Percentiles rank a stretch among this genome's conserved stretches.
phyloP scores from a whole-genome alignment of 2,797 vertebrate genomes.

The Echeneis naucrates region DNA sequence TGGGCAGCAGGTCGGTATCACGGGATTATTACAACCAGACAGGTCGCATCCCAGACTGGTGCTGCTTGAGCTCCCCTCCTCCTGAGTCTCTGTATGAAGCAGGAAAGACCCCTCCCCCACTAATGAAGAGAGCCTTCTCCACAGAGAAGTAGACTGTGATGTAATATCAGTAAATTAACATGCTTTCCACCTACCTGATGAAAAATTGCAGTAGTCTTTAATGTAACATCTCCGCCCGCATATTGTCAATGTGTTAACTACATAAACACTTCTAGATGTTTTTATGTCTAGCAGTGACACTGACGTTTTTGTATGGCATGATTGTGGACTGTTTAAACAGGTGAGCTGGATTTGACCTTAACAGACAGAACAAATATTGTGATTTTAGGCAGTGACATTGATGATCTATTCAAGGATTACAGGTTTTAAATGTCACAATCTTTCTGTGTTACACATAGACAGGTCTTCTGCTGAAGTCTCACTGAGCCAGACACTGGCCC shows the following conservation, averaged over 20 bases:
- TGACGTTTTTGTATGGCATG: neutral
- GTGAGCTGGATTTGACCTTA: constrained; percentile 11
- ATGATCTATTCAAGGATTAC: neutral
- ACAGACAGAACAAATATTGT: constrained; percentile 2
- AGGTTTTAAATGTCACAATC: constrained; percentile 12
- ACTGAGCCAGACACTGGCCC: neutral
- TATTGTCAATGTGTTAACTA: constrained; percentile 5
- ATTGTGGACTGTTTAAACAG: constrained; percentile 30
- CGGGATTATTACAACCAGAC: constrained; percentile 97
- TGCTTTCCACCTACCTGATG: neutral
- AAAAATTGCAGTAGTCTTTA: constrained; percentile 24
- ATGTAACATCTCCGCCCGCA: constrained; percentile 29
- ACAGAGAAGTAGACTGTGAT: constrained; percentile 90
- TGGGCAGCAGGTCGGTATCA: constrained; percentile 96
- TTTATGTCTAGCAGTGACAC: constrained; percentile 24
- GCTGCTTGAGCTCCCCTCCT: constrained; percentile 93
- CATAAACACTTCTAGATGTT: constrained; percentile 24
- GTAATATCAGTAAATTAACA: neutral
- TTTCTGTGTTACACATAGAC: neutral
- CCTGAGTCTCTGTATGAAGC: constrained; percentile 93
- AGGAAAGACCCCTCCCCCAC: constrained; percentile 90
- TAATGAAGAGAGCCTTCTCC: constrained; percentile 98
- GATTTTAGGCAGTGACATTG: neutral
- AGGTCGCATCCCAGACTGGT: constrained; percentile 96
- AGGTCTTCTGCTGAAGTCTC: neutral